Evolutionary conservation across 2,113 vertebrate genomes (phyloP).

Genomic region (Zingel zingel): DNA sequence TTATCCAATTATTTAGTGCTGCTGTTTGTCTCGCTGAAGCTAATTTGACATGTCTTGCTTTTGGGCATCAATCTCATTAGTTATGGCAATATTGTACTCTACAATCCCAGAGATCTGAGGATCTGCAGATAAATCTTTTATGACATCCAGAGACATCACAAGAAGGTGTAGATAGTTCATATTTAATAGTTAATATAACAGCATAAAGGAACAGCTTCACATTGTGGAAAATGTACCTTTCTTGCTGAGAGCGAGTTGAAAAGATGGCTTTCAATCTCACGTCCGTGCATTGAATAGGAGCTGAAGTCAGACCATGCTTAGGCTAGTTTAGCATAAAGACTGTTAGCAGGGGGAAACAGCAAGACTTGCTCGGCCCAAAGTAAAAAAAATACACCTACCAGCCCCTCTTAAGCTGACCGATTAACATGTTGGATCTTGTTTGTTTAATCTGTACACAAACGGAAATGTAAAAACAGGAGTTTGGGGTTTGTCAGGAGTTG

Average conservation of each 20-base stretch:
- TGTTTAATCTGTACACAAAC: too few species aligned
- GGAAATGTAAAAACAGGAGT: too few species aligned
- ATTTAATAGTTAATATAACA: too few species aligned
- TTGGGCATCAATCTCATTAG: neutral
- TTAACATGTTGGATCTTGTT: too few species aligned
- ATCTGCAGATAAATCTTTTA: neutral
- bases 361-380: too few species aligned
- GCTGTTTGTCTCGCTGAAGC: neutral
- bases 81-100: neutral
- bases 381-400: too few species aligned
- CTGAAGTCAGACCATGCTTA: too few species aligned
- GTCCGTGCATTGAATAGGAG: neutral
- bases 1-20: too few species aligned
- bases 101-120: neutral
- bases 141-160: neutral
- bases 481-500: too few species aligned
- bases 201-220: neutral
- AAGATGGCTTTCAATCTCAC: neutral
- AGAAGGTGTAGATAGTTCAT: neutral
- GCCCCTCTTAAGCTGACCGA: too few species aligned
- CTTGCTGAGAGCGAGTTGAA: neutral
- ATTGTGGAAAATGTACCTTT: neutral
- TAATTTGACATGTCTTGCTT: neutral
- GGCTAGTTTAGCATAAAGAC: too few species aligned
- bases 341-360: too few species aligned